Evolutionary conservation across 2,888 invertebrate species (phyloP), one percentile per base, ranked within the genome.

Genomic region (Aelia acuminata): DNA sequence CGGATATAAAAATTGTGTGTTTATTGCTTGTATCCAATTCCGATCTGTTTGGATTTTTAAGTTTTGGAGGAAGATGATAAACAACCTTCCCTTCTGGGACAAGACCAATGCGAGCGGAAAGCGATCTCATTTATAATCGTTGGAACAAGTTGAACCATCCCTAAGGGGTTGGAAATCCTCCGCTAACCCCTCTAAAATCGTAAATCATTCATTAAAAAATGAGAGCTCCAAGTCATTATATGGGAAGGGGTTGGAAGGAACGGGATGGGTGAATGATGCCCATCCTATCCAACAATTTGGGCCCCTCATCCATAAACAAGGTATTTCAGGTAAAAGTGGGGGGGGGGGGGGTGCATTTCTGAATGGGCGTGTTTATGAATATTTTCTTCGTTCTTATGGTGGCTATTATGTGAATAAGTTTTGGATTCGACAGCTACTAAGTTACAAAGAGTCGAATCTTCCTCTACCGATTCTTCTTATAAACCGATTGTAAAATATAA

Each of bases 121-220:
- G 26, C 13, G 26, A 57, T 57, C 57, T 57, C 57, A 57, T 57
- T 57, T 57, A 57, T 57, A 57, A 57, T 57, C 57, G 57, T 26
- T 15, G 57, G 26, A 13, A 57, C 13, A 57, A 15, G 57, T 57
- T 57, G 57, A 57, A 31, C 26, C 57, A 57, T 31, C 57, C 31
- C 57, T 15, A 3, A 31, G 57, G n/a, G 57, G 57, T n/a, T 57
- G 57, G 26, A 57, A 57, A 57, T 57, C 57, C 57, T 8, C 13
- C 18, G 3, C 57, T 15, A 11, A 3, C 13, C 57, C 26, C 26
- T 31, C 57, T 57, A 26, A 57, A 57, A 57, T 57, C 57, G 57
- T 57, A 57, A 57, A 57, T 57, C 26, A 57, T 57, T 26, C 57
- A 57, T 57, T 57, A 57, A 26, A n/a, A 57, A 57, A 57, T 57